Conservation (phyloP, 2,113 vertebrate species). For the Eptatretus burgeri region DNA sequence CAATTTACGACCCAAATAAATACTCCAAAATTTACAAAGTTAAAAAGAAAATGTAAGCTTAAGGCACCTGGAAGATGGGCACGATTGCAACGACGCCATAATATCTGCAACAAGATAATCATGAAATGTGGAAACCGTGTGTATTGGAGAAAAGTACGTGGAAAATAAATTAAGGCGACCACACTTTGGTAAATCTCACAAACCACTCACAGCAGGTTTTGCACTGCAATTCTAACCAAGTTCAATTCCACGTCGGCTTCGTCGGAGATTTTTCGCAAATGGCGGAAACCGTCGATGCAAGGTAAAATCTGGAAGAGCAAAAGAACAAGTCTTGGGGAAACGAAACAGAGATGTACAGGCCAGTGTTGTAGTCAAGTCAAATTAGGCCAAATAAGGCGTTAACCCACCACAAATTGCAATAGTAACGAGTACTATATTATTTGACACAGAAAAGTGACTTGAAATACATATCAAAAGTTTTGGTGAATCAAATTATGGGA, state of each 20-base stretch:
- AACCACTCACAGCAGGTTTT: slow-evolving; percentile 56
- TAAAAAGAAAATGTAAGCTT: neutral
- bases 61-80: slow-evolving; percentile 63
- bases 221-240: slow-evolving; percentile 73
- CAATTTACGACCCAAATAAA: neutral
- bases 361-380: too few relatives aligned
- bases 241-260: slow-evolving; percentile 88
- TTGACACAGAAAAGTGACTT: too few relatives aligned
- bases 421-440: too few relatives aligned
- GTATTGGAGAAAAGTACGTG: too few relatives aligned
- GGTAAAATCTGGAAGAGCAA: slow-evolving; percentile 36
- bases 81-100: slow-evolving; percentile 66
- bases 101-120: slow-evolving; percentile 28
- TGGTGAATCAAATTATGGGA: too few relatives aligned
- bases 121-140: too few relatives aligned
- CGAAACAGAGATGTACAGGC: too few relatives aligned
- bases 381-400: too few relatives aligned
- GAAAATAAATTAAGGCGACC: too few relatives aligned
- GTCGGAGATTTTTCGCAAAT: slow-evolving; percentile 78
- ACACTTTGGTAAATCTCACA: neutral
- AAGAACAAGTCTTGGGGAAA: neutral
- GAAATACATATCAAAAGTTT: too few relatives aligned
- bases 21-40: too few relatives aligned
- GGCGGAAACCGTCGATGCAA: slow-evolving; percentile 75
- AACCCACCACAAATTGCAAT: too few relatives aligned